Evolutionary conservation across 2,797 vertebrate species (phyloP).

Genomic region (Rhinichthys osculus): DNA sequence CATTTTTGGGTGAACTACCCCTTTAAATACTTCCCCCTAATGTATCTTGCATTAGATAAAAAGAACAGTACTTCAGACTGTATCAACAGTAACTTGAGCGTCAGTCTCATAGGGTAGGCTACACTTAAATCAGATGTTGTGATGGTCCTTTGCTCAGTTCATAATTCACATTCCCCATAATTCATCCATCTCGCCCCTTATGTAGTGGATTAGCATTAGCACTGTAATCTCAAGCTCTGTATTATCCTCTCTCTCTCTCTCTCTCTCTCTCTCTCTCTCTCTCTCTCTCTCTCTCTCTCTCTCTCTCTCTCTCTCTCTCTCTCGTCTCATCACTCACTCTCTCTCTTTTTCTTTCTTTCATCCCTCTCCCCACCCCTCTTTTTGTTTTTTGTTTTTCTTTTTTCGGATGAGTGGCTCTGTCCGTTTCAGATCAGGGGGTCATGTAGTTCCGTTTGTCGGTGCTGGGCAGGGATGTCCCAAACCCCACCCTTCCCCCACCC

Average conservation of each 20-base stretch:
- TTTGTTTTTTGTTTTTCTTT: slow-evolving; percentile 39
- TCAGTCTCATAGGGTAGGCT: background rate
- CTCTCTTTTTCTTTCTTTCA: background rate
- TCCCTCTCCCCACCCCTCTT: slow-evolving; percentile 26
- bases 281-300: slow-evolving; percentile 4
- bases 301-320: slow-evolving; percentile 3
- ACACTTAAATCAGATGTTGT: background rate
- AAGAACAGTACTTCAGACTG: background rate
- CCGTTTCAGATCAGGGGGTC: slow-evolving; percentile 40
- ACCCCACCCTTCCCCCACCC: slow-evolving; percentile 49
- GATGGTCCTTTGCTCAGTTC: background rate
- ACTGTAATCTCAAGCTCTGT: slow-evolving; percentile 16
- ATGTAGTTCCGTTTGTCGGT: slow-evolving; percentile 36
- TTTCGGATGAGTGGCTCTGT: slow-evolving; percentile 44
- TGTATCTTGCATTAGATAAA: background rate
- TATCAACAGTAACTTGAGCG: no score
- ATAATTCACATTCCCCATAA: background rate
- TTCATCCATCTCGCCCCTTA: background rate
- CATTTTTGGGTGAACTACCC: background rate
- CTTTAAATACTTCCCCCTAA: background rate
- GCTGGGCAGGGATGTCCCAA: slow-evolving; percentile 56
- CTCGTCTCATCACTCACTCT: background rate
- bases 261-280: background rate
- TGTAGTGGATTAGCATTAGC: slow-evolving; percentile 20
- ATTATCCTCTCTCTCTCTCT: background rate